These are phyloP conservation scores for Melanotaenia boesemani DNA, from an alignment of 2,797 vertebrate species.

Conservation along the genomic window DNA sequence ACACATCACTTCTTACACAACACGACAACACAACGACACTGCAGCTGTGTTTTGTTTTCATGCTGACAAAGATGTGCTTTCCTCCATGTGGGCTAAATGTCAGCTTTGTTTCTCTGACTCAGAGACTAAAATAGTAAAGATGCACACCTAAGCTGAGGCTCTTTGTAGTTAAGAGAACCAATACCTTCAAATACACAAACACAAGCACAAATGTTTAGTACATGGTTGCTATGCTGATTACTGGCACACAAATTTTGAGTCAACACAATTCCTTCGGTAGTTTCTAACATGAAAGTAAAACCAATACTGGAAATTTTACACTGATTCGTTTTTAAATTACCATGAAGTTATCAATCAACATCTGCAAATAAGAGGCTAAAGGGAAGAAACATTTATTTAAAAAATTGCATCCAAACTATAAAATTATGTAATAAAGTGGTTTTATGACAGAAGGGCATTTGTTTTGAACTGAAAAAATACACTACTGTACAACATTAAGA, in stretches of 20 bases:
- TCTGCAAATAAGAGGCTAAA: constrained; percentile 15
- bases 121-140: constrained; percentile 66
- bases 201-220: constrained; percentile 47
- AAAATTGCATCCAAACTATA: not conserved
- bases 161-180: constrained; percentile 59
- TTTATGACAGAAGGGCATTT: constrained; percentile 19
- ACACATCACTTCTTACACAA: constrained; percentile 47
- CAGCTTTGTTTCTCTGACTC: constrained; percentile 72
- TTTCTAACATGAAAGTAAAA: constrained; percentile 34
- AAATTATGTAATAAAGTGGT: constrained; percentile 21
- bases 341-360: constrained; percentile 21
- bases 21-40: constrained; percentile 47
- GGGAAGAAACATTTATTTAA: constrained; percentile 7
- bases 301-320: constrained; percentile 16
- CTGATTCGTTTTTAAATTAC: constrained; percentile 1
- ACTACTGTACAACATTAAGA: constrained; percentile 16
- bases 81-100: constrained; percentile 51
- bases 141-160: constrained; percentile 43
- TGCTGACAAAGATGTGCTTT: constrained; percentile 66
- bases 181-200: constrained; percentile 41
- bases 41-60: constrained; percentile 75
- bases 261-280: constrained; percentile 26
- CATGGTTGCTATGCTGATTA: constrained; percentile 49
- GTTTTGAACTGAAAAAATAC: constrained; percentile 2
- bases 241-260: constrained; percentile 38